A percentile compares a stretch with the other conserved stretches of the same genome.
phyloP scores from a whole-genome alignment of 2,888 invertebrate genomes.

The Sialis lutaria region DNA sequence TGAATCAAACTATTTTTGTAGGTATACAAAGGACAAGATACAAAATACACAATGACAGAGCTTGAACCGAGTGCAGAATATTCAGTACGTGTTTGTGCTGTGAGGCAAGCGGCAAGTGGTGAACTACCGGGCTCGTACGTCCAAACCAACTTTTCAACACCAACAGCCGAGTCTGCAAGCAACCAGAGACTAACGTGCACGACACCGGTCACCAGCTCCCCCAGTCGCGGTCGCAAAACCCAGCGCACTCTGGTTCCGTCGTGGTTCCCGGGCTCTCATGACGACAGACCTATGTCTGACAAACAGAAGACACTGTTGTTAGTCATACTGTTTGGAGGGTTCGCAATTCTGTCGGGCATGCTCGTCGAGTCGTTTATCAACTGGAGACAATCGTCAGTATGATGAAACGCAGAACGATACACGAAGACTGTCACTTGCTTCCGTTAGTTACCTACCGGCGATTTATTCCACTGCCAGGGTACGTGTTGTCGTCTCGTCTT shows the following conservation, averaged over 20 bases:
- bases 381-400: conserved; percentile 12
- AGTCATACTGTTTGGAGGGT: conserved; percentile 37
- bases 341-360: conserved; percentile 42
- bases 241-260: conserved; percentile 5
- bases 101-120: conserved; percentile 40
- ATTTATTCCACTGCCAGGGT: too few species aligned
- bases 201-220: conserved; percentile 11
- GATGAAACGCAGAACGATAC: conserved; percentile 3
- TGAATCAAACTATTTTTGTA: conserved; percentile 17
- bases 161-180: conserved; percentile 22
- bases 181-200: conserved; percentile 18
- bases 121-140: conserved; percentile 56
- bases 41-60: conserved; percentile 43
- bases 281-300: conserved; percentile 29
- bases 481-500: too few species aligned
- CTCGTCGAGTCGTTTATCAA: conserved; percentile 34
- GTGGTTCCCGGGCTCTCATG: conserved; percentile 10
- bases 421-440: too few species aligned
- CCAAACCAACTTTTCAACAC: conserved; percentile 38
- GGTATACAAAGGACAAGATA: conserved; percentile 49
- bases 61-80: conserved; percentile 62
- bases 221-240: conserved; percentile 11
- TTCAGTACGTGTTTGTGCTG: conserved; percentile 58
- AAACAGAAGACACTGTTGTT: conserved; percentile 39
- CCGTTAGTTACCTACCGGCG: too few species aligned